Evolutionary conservation across 2,888 invertebrate species (phyloP).

Genomic region (Onthophagus sagittarius): DNA sequence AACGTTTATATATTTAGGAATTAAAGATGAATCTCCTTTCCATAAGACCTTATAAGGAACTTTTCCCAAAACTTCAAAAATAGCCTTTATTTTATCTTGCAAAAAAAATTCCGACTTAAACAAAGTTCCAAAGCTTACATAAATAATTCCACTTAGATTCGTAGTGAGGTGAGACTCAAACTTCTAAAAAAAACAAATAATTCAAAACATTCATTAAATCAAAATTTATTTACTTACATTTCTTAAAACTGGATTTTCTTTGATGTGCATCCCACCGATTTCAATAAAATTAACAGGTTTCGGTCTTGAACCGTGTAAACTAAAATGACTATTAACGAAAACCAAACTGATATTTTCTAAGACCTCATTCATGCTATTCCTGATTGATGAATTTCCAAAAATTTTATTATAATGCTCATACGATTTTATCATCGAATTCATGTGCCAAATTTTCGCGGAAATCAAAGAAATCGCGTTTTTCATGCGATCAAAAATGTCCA

Average conservation of each 20-base stretch:
- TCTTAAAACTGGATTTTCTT: conserved; percentile 48
- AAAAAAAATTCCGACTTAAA: conserved; percentile 55
- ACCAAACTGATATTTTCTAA: conserved; percentile 54
- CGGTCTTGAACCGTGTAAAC: conserved; percentile 54
- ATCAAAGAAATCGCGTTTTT: conserved; percentile 40
- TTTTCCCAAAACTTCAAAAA: conserved; percentile 51
- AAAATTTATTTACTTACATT: conserved; percentile 42
- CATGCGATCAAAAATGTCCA: conserved; percentile 54
- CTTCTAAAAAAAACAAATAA: conserved; percentile 25
- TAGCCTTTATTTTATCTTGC: conserved; percentile 49
- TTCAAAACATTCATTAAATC: not conserved
- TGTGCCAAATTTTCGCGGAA: conserved; percentile 11
- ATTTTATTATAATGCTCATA: conserved; percentile 51
- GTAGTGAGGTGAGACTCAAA: conserved; percentile 34
- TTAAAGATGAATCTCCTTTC: conserved; percentile 52
- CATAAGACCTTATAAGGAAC: conserved; percentile 55
- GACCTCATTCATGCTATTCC: conserved; percentile 49
- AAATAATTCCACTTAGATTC: conserved; percentile 48
- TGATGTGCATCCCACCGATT: conserved; percentile 55
- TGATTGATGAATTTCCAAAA: conserved; percentile 48
- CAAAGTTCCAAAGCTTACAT: conserved; percentile 60
- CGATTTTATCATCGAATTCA: conserved; percentile 18
- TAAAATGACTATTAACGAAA: conserved; percentile 56
- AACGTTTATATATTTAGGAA: conserved; percentile 46
- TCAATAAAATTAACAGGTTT: conserved; percentile 54